Evolutionary conservation across 2,797 vertebrate genomes (phyloP).

Genomic region (Anableps anableps): DNA sequence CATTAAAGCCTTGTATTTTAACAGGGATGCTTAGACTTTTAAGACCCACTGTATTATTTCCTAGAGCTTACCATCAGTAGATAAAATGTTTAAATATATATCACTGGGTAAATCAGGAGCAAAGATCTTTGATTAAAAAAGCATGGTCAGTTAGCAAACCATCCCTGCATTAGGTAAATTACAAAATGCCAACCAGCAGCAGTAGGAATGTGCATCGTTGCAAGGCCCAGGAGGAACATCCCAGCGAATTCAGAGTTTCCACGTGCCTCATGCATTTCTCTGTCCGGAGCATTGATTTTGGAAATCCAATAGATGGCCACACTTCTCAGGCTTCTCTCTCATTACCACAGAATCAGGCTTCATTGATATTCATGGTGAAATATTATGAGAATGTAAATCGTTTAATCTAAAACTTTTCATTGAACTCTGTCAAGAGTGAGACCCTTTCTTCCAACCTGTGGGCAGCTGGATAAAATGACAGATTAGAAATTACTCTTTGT

Average conservation of each 20-base stretch:
- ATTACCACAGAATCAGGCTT: conserved; percentile 66
- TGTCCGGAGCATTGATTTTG: conserved; percentile 68
- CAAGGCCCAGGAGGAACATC: conserved; percentile 31
- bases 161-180: conserved; percentile 23
- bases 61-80: neutral
- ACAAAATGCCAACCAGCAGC: conserved; percentile 21
- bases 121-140: conserved; percentile 29
- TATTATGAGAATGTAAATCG: conserved; percentile 79
- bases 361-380: conserved; percentile 75
- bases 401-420: conserved; percentile 77
- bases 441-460: conserved; percentile 46
- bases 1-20: neutral
- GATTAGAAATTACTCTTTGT: conserved; percentile 67
- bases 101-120: conserved; percentile 39
- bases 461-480: conserved; percentile 69
- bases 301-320: conserved; percentile 67
- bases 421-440: conserved; percentile 69
- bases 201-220: conserved; percentile 35
- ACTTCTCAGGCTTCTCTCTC: conserved; percentile 65
- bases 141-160: conserved; percentile 43
- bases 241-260: conserved; percentile 44
- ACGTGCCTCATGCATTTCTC: conserved; percentile 68
- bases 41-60: neutral
- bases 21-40: neutral
- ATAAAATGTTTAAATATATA: conserved; percentile 47